Conservation (phyloP, 2,797 vertebrate species). For the Ptychadena robeensis region DNA sequence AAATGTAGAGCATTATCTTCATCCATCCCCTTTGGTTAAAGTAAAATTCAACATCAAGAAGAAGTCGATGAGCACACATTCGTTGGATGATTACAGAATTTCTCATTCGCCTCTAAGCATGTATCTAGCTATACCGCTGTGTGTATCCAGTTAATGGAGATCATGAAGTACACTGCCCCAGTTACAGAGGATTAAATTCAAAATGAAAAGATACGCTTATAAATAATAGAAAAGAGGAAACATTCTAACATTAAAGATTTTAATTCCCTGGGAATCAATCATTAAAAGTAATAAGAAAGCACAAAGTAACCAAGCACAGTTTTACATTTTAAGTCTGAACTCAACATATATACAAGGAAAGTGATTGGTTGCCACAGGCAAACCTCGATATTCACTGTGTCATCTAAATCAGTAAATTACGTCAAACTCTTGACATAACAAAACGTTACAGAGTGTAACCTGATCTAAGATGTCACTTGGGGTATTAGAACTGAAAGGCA, state of each 20-base stretch:
- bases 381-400: too few relatives aligned
- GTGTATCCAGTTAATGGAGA: neutral
- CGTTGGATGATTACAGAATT: neutral
- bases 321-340: neutral
- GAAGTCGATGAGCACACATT: neutral
- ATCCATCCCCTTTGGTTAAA: neutral
- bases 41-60: conserved; percentile 1
- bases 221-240: neutral
- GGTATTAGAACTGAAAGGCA: too few relatives aligned
- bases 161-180: neutral
- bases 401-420: too few relatives aligned
- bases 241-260: neutral
- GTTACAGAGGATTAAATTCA: neutral
- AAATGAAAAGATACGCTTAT: neutral
- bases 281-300: too few relatives aligned
- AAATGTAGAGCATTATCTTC: conserved; percentile 11
- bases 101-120: neutral
- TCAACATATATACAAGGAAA: neutral
- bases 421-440: too few relatives aligned
- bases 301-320: neutral
- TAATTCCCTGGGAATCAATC: neutral
- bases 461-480: too few relatives aligned
- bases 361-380: neutral
- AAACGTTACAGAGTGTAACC: too few relatives aligned
- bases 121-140: neutral